Percentiles rank a stretch among this genome's conserved stretches.
Evolutionary conservation across 23 tunicate species (phyloP).

Genomic region (Aplidium turbinatum): DNA sequence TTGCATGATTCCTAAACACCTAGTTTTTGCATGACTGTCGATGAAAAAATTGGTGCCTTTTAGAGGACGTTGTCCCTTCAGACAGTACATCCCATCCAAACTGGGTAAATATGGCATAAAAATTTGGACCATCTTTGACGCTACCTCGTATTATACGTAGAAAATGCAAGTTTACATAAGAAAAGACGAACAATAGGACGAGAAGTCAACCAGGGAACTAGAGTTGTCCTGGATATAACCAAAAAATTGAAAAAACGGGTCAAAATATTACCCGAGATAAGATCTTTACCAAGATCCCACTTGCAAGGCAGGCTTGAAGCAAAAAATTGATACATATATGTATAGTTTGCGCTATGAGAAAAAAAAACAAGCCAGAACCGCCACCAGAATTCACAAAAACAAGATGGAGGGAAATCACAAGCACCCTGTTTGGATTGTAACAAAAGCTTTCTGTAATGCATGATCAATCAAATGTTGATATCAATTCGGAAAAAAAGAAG

Average conservation of each 20-base stretch:
- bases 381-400: constrained; percentile 6
- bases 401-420: not conserved
- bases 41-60: not conserved
- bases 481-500: constrained; percentile 6
- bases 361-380: constrained; percentile 24
- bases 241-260: constrained; percentile 9
- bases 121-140: not conserved
- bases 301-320: constrained; percentile 5
- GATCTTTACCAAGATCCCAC: not conserved
- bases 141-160: not conserved
- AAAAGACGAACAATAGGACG: not conserved
- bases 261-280: constrained; percentile 4
- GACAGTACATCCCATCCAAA: not conserved
- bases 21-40: not conserved
- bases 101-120: not conserved
- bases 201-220: not conserved
- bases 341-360: constrained; percentile 23
- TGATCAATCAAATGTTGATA: not conserved
- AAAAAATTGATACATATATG: constrained; percentile 14
- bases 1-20: not conserved
- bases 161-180: not conserved
- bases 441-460: constrained; percentile 14
- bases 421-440: constrained; percentile 11
- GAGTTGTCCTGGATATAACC: constrained; percentile 1
- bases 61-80: not conserved